Conservation (phyloP, 2,888 invertebrate species). For the Nemurella pictetii region DNA sequence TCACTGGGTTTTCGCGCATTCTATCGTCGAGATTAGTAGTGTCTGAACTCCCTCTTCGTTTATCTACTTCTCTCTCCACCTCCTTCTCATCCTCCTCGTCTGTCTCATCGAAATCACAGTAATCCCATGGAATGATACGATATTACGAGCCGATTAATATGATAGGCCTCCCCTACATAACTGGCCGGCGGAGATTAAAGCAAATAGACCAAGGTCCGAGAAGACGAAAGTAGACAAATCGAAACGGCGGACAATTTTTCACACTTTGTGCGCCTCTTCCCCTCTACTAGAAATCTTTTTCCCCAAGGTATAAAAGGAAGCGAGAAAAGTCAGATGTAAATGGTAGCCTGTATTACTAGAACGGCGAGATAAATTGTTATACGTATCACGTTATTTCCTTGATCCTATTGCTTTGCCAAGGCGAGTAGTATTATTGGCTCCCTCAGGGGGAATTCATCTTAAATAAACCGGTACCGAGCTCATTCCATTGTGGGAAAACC, state of each 20-base stretch:
- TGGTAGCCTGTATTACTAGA: slow-evolving; percentile 31
- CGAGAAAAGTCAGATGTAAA: slow-evolving; percentile 19
- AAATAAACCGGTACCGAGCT: not conserved
- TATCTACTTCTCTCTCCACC: too few relatives aligned
- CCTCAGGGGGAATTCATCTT: slow-evolving; percentile 28
- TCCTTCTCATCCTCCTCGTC: too few relatives aligned
- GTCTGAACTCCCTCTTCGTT: not conserved
- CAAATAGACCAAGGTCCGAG: not conserved
- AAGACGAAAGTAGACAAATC: slow-evolving; percentile 23
- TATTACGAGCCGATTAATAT: not conserved
- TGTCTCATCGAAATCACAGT: not conserved
- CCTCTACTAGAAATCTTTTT: slow-evolving; percentile 2
- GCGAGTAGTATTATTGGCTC: slow-evolving; percentile 23
- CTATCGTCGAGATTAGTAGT: not conserved
- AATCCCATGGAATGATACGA: not conserved
- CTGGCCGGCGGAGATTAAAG: slow-evolving; percentile 5
- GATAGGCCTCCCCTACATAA: not conserved
- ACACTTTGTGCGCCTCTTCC: slow-evolving; percentile 15
- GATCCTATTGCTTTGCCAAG: slow-evolving; percentile 33
- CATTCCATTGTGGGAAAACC: not conserved
- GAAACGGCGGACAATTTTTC: slow-evolving; percentile 30
- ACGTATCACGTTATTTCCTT: slow-evolving; percentile 34
- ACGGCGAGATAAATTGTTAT: slow-evolving; percentile 35
- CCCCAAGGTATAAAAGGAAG: slow-evolving; percentile 7
- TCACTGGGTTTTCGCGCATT: too few relatives aligned